phyloP scores from a whole-genome alignment of 2,888 invertebrate genomes.

The Eupithecia pulchellata region DNA sequence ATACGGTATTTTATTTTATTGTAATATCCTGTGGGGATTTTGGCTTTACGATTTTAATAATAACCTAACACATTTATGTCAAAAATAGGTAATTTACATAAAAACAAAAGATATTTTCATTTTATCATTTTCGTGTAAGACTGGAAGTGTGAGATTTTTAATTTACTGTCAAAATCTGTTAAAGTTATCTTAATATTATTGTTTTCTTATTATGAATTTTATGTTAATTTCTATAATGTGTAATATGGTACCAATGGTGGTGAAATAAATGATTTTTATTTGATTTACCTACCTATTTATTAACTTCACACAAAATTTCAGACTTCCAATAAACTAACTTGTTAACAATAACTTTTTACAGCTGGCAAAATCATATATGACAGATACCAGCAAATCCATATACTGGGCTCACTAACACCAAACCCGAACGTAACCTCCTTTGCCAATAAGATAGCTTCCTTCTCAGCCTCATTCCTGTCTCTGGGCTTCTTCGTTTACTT shows the following conservation, averaged over 20 bases:
- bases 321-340: constrained; percentile 32
- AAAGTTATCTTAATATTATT: too few relatives aligned
- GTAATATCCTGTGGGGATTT: neutral
- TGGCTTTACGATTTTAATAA: neutral
- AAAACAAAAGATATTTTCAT: neutral
- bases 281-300: too few relatives aligned
- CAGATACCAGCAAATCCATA: constrained; percentile 86
- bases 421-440: constrained; percentile 79
- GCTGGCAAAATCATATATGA: constrained; percentile 87
- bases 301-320: neutral
- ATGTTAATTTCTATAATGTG: too few relatives aligned
- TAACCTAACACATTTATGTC: neutral
- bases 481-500: constrained; percentile 88
- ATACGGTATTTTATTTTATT: neutral
- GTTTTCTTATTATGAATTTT: too few relatives aligned
- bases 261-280: too few relatives aligned
- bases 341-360: constrained; percentile 68
- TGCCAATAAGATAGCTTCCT: constrained; percentile 77
- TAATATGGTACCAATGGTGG: too few relatives aligned
- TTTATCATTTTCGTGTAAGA: neutral
- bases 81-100: neutral
- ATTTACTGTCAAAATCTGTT: neutral
- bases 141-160: neutral
- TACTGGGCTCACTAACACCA: constrained; percentile 79
- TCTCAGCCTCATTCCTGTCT: constrained; percentile 73